Evolutionary conservation across 2,888 invertebrate species (phyloP).

Genomic region (Aphelenchoides bicaudatus): DNA sequence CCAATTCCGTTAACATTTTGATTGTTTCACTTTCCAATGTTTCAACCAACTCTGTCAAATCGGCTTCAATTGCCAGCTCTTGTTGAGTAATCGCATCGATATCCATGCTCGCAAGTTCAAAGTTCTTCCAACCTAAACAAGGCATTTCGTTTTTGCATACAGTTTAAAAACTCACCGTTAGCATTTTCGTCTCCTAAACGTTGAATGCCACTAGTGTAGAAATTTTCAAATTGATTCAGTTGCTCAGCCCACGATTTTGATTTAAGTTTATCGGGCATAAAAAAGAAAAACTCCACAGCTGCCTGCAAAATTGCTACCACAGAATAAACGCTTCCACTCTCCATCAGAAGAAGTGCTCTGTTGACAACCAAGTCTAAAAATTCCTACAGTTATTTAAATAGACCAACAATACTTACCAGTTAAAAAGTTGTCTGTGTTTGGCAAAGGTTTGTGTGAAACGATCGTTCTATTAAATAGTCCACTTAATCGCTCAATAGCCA

Average conservation of each 20-base stretch:
- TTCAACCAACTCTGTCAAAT: neutral
- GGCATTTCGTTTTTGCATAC: too few relatives aligned
- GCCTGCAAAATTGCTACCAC: slow-evolving; percentile 30
- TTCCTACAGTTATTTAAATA: too few relatives aligned
- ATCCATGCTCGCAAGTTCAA: neutral
- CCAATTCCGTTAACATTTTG: neutral
- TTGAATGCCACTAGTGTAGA: slow-evolving; percentile 25
- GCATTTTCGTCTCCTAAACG: slow-evolving; percentile 23
- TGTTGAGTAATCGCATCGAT: neutral
- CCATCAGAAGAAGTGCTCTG: slow-evolving; percentile 19
- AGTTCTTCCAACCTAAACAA: too few relatives aligned
- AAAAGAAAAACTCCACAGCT: slow-evolving; percentile 27
- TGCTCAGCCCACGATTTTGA: slow-evolving; percentile 1
- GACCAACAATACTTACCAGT: too few relatives aligned
- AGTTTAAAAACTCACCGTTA: slow-evolving; percentile 20
- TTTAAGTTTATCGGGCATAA: slow-evolving; percentile 19
- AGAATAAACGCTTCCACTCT: slow-evolving; percentile 17
- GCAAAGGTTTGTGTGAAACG: slow-evolving; percentile 13
- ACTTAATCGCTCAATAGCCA: slow-evolving; percentile 5
- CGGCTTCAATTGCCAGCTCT: neutral
- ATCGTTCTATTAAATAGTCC: slow-evolving; percentile 18
- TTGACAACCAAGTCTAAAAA: slow-evolving; percentile 23
- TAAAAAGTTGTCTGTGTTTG: slow-evolving; percentile 24
- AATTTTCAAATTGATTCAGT: slow-evolving; percentile 21
- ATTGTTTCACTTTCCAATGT: neutral